Evolutionary conservation across 2,797 vertebrate species (phyloP), one percentile per base, ranked within the genome.

Genomic region (Okamejei kenojei): DNA sequence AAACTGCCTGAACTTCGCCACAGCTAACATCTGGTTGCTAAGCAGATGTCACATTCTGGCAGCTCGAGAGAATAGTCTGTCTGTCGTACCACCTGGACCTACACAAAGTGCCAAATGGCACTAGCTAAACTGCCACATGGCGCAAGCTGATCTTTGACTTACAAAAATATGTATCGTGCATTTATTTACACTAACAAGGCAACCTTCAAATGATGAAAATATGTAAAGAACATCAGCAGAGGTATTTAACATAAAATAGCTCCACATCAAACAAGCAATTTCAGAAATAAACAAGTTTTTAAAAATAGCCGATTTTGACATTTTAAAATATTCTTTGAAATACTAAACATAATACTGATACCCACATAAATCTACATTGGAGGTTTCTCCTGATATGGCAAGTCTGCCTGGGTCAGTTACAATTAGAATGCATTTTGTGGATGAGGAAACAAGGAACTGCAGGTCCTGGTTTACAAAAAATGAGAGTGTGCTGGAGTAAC

Each of bases 41-140:
- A 74, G 68, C 90, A 92, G 71, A 92, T 92, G 71, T 54, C 90
- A 92, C 73, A 76, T 92, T 76, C 71, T 58, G 54, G 38, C 26
- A 76, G 71, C 90, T 92, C 71, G 54, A 76, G 71, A 92, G 90
- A 92, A n/a, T 76, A 9, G 38, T 54, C 90, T 76, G 71, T 54
- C 90, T 92, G 71, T 92, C 90, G 17, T 76, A 76, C 90, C 90
- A 92, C 90, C 90, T 76, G 90, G 90, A 76, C 90, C 38, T 74
- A 71, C 13, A 92, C n/a, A 54, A 58, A 76, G 71, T 76, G 71
- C 90, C 90, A 92, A 92, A 74, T n/a, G 45, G 38, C 19, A 29
- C 74, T 54, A 38, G 90, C 71, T 58, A 58, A 74, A 76, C 90
- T 74, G 29, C 68, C 38, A 91, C 90, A 74, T 74, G 38, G 90